These are phyloP conservation scores for Ibycter americanus DNA, from an alignment of 2,797 vertebrate genomes.

Conservation along the genomic window DNA sequence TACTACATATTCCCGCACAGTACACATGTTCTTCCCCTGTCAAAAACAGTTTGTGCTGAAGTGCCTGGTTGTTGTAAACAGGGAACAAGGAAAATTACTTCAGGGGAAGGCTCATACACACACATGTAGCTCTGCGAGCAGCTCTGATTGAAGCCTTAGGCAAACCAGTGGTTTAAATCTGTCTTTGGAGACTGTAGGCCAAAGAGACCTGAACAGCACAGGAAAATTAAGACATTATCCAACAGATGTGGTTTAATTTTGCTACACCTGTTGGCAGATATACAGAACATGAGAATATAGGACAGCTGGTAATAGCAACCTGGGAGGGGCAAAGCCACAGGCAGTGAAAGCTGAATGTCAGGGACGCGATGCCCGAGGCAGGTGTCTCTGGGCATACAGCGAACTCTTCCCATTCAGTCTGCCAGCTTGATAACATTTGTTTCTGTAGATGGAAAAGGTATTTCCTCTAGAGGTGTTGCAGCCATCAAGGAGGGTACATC, in stretches of 20 bases:
- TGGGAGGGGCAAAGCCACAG: not conserved
- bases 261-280: conserved; percentile 19
- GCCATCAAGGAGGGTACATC: not conserved
- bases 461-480: conserved; percentile 6
- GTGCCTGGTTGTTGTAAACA: conserved; percentile 36
- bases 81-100: not conserved
- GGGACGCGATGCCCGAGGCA: not conserved
- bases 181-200: not conserved
- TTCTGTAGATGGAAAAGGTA: not conserved
- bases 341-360: conserved; percentile 46
- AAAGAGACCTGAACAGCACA: not conserved
- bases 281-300: not conserved
- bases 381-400: not conserved
- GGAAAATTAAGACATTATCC: conserved; percentile 7
- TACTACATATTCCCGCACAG: conserved; percentile 48
- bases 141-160: not conserved
- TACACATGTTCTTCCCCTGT: conserved; percentile 76
- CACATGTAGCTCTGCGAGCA: not conserved
- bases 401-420: not conserved
- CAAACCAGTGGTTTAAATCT: conserved; percentile 17
- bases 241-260: conserved; percentile 42
- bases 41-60: conserved; percentile 58
- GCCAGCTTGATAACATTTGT: not conserved
- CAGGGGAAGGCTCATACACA: not conserved
- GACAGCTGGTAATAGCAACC: not conserved